phyloP scores from a whole-genome alignment of 2,888 invertebrate genomes.

The Lasius platythorax region DNA sequence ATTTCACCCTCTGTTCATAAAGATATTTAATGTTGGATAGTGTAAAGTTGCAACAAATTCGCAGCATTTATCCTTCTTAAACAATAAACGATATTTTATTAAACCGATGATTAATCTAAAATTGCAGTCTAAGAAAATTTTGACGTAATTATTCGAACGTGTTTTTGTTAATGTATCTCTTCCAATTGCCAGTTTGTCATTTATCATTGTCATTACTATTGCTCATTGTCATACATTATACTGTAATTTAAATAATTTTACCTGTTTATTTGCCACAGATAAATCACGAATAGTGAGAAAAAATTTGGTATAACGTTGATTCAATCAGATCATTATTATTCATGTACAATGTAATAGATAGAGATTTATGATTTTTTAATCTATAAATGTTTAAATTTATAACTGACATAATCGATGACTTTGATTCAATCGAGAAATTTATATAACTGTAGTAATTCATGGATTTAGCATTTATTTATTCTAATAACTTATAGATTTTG shows the following conservation, averaged over 20 bases:
- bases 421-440: neutral
- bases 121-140: neutral
- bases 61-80: neutral
- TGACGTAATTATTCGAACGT: neutral
- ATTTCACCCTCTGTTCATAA: neutral
- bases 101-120: neutral
- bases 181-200: neutral
- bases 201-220: too few species aligned
- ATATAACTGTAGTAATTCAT: neutral
- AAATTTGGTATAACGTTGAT: neutral
- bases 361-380: neutral
- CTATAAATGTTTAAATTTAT: slow-evolving; percentile 5
- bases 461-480: neutral
- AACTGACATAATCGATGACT: neutral
- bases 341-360: neutral
- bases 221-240: neutral
- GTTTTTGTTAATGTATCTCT: neutral
- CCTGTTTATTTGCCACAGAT: neutral
- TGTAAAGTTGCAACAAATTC: neutral
- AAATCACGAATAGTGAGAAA: neutral
- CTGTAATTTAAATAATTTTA: neutral
- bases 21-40: neutral
- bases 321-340: neutral
- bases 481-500: neutral
- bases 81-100: neutral